phyloP scores from a whole-genome alignment of 2,797 vertebrate genomes.

The Pseudochirops corinnae region DNA sequence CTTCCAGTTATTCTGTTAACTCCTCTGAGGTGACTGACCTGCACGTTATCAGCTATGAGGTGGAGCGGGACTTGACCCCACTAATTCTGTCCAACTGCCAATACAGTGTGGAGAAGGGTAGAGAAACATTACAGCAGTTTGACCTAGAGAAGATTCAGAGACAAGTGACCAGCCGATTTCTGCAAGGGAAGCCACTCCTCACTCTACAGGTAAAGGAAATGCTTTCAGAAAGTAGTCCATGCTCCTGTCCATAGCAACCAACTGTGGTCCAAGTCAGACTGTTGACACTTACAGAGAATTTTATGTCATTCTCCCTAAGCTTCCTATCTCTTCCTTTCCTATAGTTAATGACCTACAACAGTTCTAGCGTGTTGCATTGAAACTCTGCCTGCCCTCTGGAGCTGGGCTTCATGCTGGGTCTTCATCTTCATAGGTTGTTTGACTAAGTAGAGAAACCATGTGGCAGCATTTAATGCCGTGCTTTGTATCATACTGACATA shows the following conservation, averaged over 20 bases:
- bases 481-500: rapidly evolving
- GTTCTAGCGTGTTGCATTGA: rapidly evolving
- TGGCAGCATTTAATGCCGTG: neutral
- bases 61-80: constrained; percentile 92
- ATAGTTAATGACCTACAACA: no score
- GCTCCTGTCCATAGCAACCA: neutral
- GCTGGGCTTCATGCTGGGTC: neutral
- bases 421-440: neutral
- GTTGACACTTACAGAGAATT: neutral
- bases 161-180: constrained; percentile 92
- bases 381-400: rapidly evolving
- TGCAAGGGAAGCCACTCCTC: constrained; percentile 94
- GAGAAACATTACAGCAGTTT: constrained; percentile 90
- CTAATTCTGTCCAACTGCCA: constrained; percentile 95
- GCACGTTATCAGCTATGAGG: constrained; percentile 94
- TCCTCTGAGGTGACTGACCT: constrained; percentile 92
- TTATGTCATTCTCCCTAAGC: neutral
- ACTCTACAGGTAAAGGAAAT: constrained; percentile 86
- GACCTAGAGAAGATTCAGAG: constrained; percentile 94
- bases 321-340: no score
- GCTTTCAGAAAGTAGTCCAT: neutral
- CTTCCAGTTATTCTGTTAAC: constrained; percentile 91
- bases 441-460: neutral
- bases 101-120: constrained; percentile 93
- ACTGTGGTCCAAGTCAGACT: neutral